phyloP scores from a whole-genome alignment of 2,113 vertebrate species.

The Melanocharis versteri region DNA sequence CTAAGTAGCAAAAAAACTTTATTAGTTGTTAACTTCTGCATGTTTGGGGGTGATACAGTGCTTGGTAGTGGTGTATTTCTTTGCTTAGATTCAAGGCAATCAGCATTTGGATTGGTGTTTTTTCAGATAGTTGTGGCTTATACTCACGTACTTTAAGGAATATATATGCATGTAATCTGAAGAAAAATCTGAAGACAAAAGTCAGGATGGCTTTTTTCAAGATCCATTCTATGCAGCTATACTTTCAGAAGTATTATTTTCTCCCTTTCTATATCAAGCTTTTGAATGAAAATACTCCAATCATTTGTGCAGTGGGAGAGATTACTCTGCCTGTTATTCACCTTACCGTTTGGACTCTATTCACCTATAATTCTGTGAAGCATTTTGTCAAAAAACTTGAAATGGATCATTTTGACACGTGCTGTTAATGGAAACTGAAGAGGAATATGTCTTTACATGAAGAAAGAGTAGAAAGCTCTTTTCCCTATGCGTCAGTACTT shows the following conservation, averaged over 20 bases:
- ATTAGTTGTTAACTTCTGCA: not conserved
- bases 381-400: not conserved
- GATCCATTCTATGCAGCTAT: not conserved
- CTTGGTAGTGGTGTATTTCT: not conserved
- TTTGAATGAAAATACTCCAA: not conserved
- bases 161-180: not conserved
- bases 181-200: not conserved
- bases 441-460: not conserved
- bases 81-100: not conserved
- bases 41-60: not conserved
- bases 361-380: not conserved
- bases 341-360: not conserved
- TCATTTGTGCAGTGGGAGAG: not conserved
- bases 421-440: not conserved
- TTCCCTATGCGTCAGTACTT: not conserved
- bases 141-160: not conserved
- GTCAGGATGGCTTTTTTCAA: not conserved
- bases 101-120: not conserved
- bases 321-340: not conserved
- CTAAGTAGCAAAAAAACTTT: not conserved
- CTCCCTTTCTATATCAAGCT: not conserved
- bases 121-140: not conserved
- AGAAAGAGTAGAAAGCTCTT: not conserved
- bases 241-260: not conserved
- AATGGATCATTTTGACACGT: not conserved